phyloP scores from a whole-genome alignment of 2,797 vertebrate genomes.

The Coregonus ussuriensis region DNA sequence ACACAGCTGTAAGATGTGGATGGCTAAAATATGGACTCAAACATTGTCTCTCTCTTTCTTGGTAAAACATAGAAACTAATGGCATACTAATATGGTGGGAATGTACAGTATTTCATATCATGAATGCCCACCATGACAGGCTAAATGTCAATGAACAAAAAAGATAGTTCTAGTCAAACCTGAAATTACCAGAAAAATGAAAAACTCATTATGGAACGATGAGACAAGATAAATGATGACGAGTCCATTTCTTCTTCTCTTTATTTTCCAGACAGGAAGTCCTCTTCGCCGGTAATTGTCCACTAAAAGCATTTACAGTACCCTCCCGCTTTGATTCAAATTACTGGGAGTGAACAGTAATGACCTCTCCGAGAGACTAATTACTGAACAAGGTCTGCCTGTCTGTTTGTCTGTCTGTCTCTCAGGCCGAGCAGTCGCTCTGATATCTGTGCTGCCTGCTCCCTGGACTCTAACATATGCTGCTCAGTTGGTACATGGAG shows the following conservation, averaged over 20 bases:
- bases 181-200: background rate
- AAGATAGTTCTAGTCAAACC: background rate
- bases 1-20: background rate
- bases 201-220: too few relatives aligned
- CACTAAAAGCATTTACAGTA: background rate
- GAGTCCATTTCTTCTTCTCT: background rate
- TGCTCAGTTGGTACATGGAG: background rate
- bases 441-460: background rate
- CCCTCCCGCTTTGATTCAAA: background rate
- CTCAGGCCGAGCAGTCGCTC: background rate
- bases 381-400: background rate
- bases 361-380: background rate
- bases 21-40: background rate
- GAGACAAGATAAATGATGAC: background rate
- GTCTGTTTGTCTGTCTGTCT: background rate
- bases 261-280: background rate
- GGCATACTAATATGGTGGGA: background rate
- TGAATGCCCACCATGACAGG: background rate
- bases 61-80: background rate
- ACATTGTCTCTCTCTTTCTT: background rate
- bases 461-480: background rate
- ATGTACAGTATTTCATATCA: background rate
- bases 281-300: background rate
- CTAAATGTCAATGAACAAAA: background rate
- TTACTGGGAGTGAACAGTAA: background rate